Evolutionary conservation across 1,140 invertebrate species (phyloP).

Genomic region (Lepidurus arcticus): DNA sequence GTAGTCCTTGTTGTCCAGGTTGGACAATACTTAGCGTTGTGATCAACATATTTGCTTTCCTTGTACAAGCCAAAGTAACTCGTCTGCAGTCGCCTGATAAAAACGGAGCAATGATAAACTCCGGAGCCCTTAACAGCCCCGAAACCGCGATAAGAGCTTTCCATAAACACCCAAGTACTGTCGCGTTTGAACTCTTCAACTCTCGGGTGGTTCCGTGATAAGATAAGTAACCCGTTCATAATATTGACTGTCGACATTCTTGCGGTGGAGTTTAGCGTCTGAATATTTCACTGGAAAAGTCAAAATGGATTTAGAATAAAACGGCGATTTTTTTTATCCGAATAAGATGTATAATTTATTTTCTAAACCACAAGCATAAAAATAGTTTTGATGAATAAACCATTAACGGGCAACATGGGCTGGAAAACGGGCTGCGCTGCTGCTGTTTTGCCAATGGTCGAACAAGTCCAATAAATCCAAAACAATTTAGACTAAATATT

Average conservation of each 20-base stretch:
- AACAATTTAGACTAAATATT: not conserved
- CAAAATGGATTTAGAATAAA: not conserved
- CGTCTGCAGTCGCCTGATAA: not conserved
- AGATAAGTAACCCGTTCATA: slow-evolving; percentile 22
- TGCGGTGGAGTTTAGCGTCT: too few relatives aligned
- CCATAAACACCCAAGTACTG: not conserved
- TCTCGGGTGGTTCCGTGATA: not conserved
- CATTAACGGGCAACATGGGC: slow-evolving; percentile 10
- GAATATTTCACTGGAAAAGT: too few relatives aligned
- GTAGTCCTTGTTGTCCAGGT: too few relatives aligned
- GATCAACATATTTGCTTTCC: not conserved
- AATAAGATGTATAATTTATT: slow-evolving; percentile 20
- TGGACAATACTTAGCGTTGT: not conserved
- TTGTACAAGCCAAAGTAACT: not conserved
- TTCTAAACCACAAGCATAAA: slow-evolving; percentile 22
- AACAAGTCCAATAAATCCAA: not conserved
- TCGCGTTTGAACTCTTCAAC: slow-evolving; percentile 11
- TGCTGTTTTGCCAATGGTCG: slow-evolving; percentile 19
- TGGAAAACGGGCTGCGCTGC: slow-evolving; percentile 16
- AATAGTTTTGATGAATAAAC: slow-evolving; percentile 22
- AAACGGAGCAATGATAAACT: slow-evolving; percentile 6
- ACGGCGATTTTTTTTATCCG: not conserved
- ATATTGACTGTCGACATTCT: not conserved
- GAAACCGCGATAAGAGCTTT: slow-evolving; percentile 14
- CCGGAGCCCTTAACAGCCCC: not conserved